These are phyloP conservation scores for Amphipoea oculea DNA, from an alignment of 2,888 invertebrate species.

Conservation along the genomic window DNA sequence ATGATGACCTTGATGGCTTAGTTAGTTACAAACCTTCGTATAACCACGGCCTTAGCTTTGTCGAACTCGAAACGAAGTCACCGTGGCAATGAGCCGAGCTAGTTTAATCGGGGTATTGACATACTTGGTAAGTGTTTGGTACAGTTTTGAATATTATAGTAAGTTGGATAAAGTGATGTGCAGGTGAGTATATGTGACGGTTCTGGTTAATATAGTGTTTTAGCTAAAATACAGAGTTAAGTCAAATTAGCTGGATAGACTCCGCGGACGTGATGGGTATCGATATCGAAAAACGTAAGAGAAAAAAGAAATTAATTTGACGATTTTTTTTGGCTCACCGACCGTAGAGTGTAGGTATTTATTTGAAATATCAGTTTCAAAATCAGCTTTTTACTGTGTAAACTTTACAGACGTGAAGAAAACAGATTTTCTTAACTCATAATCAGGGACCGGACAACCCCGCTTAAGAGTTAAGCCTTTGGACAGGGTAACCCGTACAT, in stretches of 20 bases:
- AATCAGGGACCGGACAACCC: no score
- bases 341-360: no score
- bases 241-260: background rate
- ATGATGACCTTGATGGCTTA: no score
- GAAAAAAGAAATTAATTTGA: background rate
- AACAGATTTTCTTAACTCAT: no score
- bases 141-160: slow-evolving; percentile 4
- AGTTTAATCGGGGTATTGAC: slow-evolving; percentile 16
- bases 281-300: no score
- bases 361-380: no score
- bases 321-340: no score
- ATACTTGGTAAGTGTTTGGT: slow-evolving; percentile 27
- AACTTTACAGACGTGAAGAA: no score
- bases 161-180: background rate
- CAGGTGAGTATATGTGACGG: background rate
- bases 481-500: no score
- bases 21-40: no score
- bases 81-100: background rate
- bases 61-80: slow-evolving; percentile 53
- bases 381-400: no score
- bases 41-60: slow-evolving; percentile 33
- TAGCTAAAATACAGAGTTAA: background rate
- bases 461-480: no score
- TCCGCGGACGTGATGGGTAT: background rate
- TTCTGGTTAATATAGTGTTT: background rate